Percentiles rank a stretch among this genome's conserved stretches.
phyloP scores from a whole-genome alignment of 1,140 invertebrate species.

The Cotesia vestalis region DNA sequence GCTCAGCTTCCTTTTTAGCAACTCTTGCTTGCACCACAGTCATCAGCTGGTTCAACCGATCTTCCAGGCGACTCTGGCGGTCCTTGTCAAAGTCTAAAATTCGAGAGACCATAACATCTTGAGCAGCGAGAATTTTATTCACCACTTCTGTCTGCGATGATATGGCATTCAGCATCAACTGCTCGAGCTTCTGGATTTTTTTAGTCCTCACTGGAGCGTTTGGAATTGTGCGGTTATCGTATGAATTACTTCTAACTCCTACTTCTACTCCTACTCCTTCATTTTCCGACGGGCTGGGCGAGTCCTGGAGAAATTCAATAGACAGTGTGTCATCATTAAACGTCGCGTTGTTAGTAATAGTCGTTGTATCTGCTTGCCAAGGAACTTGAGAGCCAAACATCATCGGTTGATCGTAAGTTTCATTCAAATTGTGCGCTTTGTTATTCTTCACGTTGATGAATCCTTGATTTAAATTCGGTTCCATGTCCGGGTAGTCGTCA shows the following conservation, averaged over 20 bases:
- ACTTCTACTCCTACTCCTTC: conserved; percentile 46
- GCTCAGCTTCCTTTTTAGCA: conserved; percentile 51
- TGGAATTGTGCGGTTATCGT: conserved; percentile 52
- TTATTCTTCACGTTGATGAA: conserved; percentile 51
- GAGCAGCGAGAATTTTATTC: conserved; percentile 62
- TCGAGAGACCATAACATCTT: conserved; percentile 60
- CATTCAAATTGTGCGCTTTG: conserved; percentile 54
- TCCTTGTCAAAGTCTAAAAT: conserved; percentile 61
- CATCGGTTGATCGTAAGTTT: conserved; percentile 49
- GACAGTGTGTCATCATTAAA: conserved; percentile 62
- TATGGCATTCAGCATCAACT: conserved; percentile 59
- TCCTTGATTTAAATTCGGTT: conserved; percentile 59
- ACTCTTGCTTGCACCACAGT: conserved; percentile 58
- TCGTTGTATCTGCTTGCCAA: conserved; percentile 47
- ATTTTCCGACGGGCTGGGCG: conserved; percentile 54
- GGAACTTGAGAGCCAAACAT: conserved; percentile 41
- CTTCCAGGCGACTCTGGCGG: conserved; percentile 59
- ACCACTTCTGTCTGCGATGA: conserved; percentile 64
- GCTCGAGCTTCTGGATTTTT: conserved; percentile 61
- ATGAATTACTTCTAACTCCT: conserved; percentile 55
- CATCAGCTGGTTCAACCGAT: conserved; percentile 59
- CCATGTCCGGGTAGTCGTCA: conserved; percentile 52
- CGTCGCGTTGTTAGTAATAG: conserved; percentile 62
- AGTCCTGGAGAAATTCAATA: conserved; percentile 59
- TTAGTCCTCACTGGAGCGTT: conserved; percentile 59